Evolutionary conservation across 2,113 vertebrate species (phyloP), one percentile per base, ranked within the genome.

Genomic region (Puntigrus tetrazona): DNA sequence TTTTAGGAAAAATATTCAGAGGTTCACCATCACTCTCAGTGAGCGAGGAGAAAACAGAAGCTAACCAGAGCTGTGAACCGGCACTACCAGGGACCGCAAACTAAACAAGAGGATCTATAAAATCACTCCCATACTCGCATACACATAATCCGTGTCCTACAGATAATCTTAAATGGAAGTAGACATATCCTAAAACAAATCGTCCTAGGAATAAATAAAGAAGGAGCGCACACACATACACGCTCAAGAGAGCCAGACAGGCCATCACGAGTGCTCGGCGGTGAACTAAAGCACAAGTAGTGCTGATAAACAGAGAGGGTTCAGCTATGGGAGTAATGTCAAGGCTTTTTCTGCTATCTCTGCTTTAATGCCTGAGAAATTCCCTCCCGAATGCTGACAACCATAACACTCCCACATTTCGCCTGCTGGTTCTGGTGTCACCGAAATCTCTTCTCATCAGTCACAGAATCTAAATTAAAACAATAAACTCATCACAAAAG

Each of bases 271-370:
- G 67, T 43, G 38, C n/a, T 79, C 36, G 3, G 29, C 16, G 34
- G 78, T 20, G 10, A 8, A 82, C 14, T 57, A 67, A 74, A 80
- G 16, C 16, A 82, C 61, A 25, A 82, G 16, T 25, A 25, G 65
- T 22, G 59, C 36, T 57, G 84, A 81, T 86, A 84, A 75, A 57
- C 3, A 67, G 34, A 59, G 18, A 50, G 31, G 47, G 20, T 13
- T 38, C 36, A 85, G 79, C 4, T 84, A 83, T 86, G 83, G 47
- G 65, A 83, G 67, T 74, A 73, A 86, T 84, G 82, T 82, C 82
- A 85, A 81, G 82, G 85, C 74, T 57, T 45, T n/a, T 63, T 63
- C 29, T 20, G 10, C 43, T 80, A 45, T 87, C 80, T 52, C 50
- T 34, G 3, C 45, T 77, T 75, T n/a, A 29, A 61, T 77, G 43